Evolutionary conservation across 1,140 invertebrate genomes (phyloP).

Genomic region (Yoshiicerus persimilis): DNA sequence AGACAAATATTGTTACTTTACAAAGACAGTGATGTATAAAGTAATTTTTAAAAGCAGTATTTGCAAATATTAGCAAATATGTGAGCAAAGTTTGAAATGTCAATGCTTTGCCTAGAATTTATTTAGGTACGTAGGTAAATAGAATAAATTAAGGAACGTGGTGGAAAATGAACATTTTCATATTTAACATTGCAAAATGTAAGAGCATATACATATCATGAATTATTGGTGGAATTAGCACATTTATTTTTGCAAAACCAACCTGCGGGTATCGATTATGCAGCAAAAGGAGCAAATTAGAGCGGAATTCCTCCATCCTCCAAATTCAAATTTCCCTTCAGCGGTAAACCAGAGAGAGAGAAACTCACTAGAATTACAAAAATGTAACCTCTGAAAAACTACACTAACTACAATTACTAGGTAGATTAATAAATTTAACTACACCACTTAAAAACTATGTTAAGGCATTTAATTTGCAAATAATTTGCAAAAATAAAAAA

Average conservation of each 20-base stretch:
- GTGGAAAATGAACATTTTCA: no score
- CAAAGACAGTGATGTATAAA: no score
- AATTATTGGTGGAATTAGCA: not conserved
- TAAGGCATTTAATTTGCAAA: not conserved
- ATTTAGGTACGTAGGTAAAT: no score
- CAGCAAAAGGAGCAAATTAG: conserved; percentile 37
- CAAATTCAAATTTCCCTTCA: conserved; percentile 6
- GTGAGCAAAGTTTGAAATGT: no score
- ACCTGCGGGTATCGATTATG: conserved; percentile 38
- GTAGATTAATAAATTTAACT: not conserved
- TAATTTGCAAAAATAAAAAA: conserved; percentile 6
- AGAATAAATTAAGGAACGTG: no score
- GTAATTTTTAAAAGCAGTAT: no score
- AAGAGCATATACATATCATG: not conserved
- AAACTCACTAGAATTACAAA: not conserved
- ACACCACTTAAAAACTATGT: not conserved
- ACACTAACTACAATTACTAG: not conserved
- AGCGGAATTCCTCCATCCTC: conserved; percentile 33
- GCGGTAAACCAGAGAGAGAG: not conserved
- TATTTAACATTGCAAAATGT: no score
- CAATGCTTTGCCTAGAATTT: no score
- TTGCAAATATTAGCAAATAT: no score
- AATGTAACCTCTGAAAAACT: not conserved
- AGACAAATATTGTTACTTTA: no score
- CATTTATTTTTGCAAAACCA: not conserved